Evolutionary conservation across 2,797 vertebrate species (phyloP), one percentile per base, ranked within the genome.

Genomic region (Sciaenops ocellatus): DNA sequence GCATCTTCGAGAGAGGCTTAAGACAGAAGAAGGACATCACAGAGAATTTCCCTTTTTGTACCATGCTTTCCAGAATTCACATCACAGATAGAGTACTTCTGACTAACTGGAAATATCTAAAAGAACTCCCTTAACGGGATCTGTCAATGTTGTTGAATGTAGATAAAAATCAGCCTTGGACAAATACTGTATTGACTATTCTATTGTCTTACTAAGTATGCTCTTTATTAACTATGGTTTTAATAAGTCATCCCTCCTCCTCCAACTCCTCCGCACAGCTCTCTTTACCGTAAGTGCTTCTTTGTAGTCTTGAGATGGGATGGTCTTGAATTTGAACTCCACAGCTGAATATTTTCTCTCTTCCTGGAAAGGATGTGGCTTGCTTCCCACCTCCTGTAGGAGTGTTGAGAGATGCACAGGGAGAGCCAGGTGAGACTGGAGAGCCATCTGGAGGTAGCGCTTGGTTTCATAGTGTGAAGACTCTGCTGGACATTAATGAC

Each of bases 401-500:
- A 57, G 73, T 70, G 73, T 85, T 75, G 73, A 77, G 78, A 77
- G 73, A 80, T 69, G 69, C 77, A 63, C 22, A 55, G 55, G 46
- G 48, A 82, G 74, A 83, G 71, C 79, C 79, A 91, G 90, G 84
- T 89, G 84, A 89, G 83, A 66, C 65, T 83, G 73, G 69, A 78
- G 85, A 88, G 80, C 86, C 89, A 92, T 90, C 86, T 93, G 87
- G 86, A 91, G 77, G 83, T 87, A 72, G 57, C 3, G 13, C 79
- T 75, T 18, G 75, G 66, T 82, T 80, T 88, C 79, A 77, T 79
- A 64, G 69, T 50, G 76, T 15, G 62, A 62, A 69, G 22, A 51
- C 79, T 78, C 78, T 81, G 79, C 69, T 87, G 77, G 84, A 87
- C 83, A 82, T 85, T 83, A 88, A 89, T 84, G 84, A 76, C 30